Percentiles rank a stretch among this genome's conserved stretches.
Conservation (phyloP, 2,888 invertebrate genomes). For the Fabriciana adippe region DNA sequence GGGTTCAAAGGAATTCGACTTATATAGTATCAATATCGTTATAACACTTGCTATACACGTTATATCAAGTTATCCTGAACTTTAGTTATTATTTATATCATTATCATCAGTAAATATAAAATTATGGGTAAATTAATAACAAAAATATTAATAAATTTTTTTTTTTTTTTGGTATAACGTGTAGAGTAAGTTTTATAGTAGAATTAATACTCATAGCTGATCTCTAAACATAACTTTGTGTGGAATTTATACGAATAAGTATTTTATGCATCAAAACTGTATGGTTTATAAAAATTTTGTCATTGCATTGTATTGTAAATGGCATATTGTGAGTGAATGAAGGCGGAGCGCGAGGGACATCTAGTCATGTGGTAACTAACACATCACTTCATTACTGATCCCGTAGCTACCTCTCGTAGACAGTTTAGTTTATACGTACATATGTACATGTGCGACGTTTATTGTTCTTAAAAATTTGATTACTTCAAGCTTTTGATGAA, state of each 20-base stretch:
- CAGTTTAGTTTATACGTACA: too few species aligned
- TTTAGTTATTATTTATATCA: not conserved
- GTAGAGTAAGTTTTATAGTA: slow-evolving; percentile 2
- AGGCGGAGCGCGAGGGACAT: slow-evolving; percentile 10
- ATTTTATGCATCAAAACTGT: not conserved
- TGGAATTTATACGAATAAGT: slow-evolving; percentile 2
- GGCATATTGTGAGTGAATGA: slow-evolving; percentile 15
- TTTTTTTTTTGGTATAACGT: not conserved
- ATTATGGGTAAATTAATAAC: not conserved
- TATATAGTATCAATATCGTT: slow-evolving; percentile 10
- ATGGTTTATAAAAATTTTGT: not conserved
- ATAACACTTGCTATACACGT: slow-evolving; percentile 12
- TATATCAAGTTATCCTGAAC: not conserved
- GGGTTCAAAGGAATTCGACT: slow-evolving; percentile 32
- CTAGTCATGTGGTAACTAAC: slow-evolving; percentile 28
- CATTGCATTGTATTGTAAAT: not conserved
- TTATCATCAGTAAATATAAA: not conserved
- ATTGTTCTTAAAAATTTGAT: not conserved
- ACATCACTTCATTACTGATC: slow-evolving; percentile 20
- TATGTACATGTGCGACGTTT: not conserved
- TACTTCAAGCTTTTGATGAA: not conserved
- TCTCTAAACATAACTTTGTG: not conserved
- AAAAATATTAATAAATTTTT: too few species aligned
- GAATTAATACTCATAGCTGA: not conserved
- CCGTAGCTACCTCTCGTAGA: not conserved